Evolutionary conservation across 2,113 vertebrate species (phyloP).

Genomic region (Gnathochromis pfefferi): DNA sequence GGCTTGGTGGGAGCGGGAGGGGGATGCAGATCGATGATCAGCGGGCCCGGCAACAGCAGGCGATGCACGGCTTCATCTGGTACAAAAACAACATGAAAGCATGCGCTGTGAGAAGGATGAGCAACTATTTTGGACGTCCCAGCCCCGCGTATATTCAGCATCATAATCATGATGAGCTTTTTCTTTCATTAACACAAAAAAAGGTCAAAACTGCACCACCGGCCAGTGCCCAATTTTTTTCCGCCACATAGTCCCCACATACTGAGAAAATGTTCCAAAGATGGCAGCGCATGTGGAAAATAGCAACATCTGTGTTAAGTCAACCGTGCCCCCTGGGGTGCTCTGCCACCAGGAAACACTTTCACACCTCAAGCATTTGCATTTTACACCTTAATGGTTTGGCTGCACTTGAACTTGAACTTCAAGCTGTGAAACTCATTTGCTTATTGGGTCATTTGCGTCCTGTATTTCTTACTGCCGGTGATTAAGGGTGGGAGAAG

Average conservation of each 20-base stretch:
- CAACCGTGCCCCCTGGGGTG: neutral
- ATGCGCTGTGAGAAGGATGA: neutral
- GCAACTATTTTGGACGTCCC: neutral
- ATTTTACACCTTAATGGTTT: constrained; percentile 7
- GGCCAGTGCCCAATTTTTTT: neutral
- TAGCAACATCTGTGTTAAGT: neutral
- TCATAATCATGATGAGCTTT: neutral
- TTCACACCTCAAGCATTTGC: neutral
- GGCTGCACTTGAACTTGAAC: constrained; percentile 4
- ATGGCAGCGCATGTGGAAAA: neutral
- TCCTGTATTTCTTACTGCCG: neutral
- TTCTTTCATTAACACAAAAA: neutral
- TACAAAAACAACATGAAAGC: neutral
- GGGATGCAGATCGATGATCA: constrained; percentile 33
- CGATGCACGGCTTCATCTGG: neutral
- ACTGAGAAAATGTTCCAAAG: neutral
- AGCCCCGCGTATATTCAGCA: neutral
- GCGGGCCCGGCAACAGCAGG: neutral
- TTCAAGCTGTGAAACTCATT: neutral
- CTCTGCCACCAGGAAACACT: neutral
- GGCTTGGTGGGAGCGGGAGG: neutral
- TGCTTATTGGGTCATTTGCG: neutral
- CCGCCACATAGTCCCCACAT: neutral
- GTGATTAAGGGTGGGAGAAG: neutral
- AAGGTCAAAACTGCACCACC: neutral